phyloP scores from a whole-genome alignment of 2,797 vertebrate species.

The Girardinus metallicus region DNA sequence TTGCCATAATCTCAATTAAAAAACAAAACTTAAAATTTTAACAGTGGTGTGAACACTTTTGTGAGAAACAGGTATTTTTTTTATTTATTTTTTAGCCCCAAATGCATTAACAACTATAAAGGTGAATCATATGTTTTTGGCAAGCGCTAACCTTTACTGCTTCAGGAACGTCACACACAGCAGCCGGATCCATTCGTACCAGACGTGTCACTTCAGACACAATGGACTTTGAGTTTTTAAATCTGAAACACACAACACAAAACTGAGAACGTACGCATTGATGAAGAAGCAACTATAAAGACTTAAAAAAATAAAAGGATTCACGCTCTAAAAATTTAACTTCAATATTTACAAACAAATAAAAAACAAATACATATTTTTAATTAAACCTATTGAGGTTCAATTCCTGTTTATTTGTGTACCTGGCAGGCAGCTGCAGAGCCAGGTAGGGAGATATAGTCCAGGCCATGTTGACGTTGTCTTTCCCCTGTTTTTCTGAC shows the following conservation, averaged over 20 bases:
- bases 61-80: no score
- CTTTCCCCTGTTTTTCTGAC: conserved; percentile 97
- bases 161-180: conserved; percentile 93
- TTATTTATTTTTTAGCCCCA: not conserved
- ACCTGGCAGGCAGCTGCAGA: conserved; percentile 92
- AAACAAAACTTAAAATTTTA: not conserved
- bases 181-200: conserved; percentile 92
- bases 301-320: not conserved
- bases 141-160: conserved; percentile 88
- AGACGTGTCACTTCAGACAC: conserved; percentile 94
- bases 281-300: not conserved
- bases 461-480: conserved; percentile 97
- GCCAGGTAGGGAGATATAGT: conserved; percentile 93
- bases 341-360: not conserved
- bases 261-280: not conserved
- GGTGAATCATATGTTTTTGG: not conserved
- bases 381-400: not conserved
- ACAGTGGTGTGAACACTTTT: not conserved
- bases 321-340: not conserved
- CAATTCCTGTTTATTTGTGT: not conserved
- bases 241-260: conserved; percentile 76
- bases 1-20: not conserved
- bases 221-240: conserved; percentile 96
- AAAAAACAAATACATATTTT: not conserved
- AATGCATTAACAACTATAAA: not conserved